These are phyloP conservation scores for Chironomus striatipennis DNA, from an alignment of 1,140 invertebrate species.

Conservation along the genomic window DNA sequence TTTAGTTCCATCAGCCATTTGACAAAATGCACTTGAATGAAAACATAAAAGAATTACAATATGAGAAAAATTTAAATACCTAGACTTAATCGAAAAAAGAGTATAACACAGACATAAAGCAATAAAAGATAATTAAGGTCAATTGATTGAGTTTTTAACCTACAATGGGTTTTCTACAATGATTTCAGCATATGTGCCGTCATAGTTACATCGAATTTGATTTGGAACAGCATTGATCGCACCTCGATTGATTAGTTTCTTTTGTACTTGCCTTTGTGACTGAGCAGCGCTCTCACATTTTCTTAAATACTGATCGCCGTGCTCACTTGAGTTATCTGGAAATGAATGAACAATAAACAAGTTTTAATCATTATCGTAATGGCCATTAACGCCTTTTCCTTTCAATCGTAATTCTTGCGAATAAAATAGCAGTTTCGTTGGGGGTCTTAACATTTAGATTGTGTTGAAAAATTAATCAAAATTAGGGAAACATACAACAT, in stretches of 20 bases:
- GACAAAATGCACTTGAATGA: slow-evolving; percentile 43
- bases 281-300: slow-evolving; percentile 49
- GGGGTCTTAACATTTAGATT: background rate
- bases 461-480: background rate
- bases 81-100: background rate
- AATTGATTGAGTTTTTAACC: slow-evolving; percentile 30
- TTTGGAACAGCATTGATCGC: slow-evolving; percentile 41
- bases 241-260: slow-evolving; percentile 44
- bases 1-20: slow-evolving; percentile 32
- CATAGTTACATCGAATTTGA: slow-evolving; percentile 46
- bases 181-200: slow-evolving; percentile 49
- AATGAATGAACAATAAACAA: slow-evolving; percentile 24
- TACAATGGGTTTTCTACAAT: slow-evolving; percentile 44
- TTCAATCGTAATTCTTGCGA: too few species aligned
- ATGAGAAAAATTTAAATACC: slow-evolving; percentile 7
- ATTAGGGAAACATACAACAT: slow-evolving; percentile 45
- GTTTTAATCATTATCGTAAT: too few species aligned
- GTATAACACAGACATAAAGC: background rate
- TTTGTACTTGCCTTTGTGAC: slow-evolving; percentile 40
- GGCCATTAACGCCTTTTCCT: too few species aligned
- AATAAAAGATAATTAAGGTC: background rate
- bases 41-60: slow-evolving; percentile 34
- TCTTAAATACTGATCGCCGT: slow-evolving; percentile 46
- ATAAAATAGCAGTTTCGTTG: too few species aligned
- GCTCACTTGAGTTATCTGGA: slow-evolving; percentile 36